Conservation (phyloP, 2,888 invertebrate genomes). For the Netelia inedita region DNA sequence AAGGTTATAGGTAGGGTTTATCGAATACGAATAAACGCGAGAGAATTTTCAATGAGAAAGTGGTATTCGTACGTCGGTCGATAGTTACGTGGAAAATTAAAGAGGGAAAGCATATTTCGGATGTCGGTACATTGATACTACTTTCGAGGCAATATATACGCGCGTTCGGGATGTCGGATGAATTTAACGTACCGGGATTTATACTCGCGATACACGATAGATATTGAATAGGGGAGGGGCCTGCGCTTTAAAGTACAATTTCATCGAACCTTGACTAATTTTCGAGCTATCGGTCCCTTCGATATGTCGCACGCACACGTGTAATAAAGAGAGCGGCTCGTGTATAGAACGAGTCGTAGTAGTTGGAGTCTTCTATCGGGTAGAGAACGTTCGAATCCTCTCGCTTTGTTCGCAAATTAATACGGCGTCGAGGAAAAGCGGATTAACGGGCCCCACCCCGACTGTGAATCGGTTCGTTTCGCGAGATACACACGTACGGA, state of each 20-base stretch:
- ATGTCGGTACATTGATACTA: constrained; percentile 2
- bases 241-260: constrained; percentile 34
- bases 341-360: constrained; percentile 57
- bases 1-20: too few species aligned
- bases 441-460: constrained; percentile 64
- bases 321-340: constrained; percentile 32
- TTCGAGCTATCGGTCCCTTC: constrained; percentile 49
- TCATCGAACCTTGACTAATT: constrained; percentile 54
- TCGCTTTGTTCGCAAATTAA: constrained; percentile 72
- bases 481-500: constrained; percentile 60
- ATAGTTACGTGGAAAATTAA: too few species aligned
- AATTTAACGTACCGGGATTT: constrained; percentile 21
- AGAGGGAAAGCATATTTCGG: constrained; percentile 15
- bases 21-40: background rate
- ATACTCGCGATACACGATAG: constrained; percentile 1
- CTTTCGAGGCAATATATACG: constrained; percentile 11
- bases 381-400: constrained; percentile 52
- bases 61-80: too few species aligned
- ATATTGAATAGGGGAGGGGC: constrained; percentile 12
- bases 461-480: constrained; percentile 71
- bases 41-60: background rate
- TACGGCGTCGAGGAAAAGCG: constrained; percentile 73
- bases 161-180: constrained; percentile 11
- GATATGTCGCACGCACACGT: background rate
- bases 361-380: constrained; percentile 55